Evolutionary conservation across 92 coral and sea anemone species (phyloP).

Genomic region (Palythoa grandiflora): DNA sequence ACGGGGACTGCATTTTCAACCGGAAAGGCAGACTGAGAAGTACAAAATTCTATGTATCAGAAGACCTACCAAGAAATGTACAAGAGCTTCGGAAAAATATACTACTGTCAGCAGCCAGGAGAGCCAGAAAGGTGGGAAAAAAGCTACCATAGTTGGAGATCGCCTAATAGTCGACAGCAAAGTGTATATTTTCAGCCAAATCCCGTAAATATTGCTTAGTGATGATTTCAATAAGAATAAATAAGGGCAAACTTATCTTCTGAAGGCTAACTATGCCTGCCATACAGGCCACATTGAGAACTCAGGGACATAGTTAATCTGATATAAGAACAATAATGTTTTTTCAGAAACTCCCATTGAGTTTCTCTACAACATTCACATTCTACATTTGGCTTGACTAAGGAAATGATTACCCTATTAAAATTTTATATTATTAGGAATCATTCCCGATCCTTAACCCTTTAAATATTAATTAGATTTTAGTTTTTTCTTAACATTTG

Average conservation of each 20-base stretch:
- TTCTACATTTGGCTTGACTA: not conserved
- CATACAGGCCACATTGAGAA: not conserved
- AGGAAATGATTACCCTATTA: not conserved
- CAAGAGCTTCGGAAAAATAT: no score
- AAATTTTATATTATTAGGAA: not conserved
- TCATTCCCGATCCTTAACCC: not conserved
- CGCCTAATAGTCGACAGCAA: not conserved
- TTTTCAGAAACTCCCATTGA: not conserved
- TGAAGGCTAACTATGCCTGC: not conserved
- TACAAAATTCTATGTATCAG: conserved; percentile 2
- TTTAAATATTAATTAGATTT: no score
- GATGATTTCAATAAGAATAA: not conserved
- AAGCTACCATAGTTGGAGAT: not conserved
- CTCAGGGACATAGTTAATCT: not conserved
- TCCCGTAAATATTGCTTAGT: not conserved
- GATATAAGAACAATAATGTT: not conserved
- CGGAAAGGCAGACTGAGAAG: not conserved
- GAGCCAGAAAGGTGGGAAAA: not conserved
- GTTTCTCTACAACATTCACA: not conserved
- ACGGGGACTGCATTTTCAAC: conserved; percentile 42
- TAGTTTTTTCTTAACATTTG: no score
- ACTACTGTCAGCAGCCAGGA: not conserved
- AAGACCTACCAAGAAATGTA: conserved; percentile 10
- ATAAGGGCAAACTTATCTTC: not conserved
- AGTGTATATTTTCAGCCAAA: not conserved